Base-by-base conservation (phyloP, 2,888 invertebrate species). In the Mesopsocus fuscifrons region DNA sequence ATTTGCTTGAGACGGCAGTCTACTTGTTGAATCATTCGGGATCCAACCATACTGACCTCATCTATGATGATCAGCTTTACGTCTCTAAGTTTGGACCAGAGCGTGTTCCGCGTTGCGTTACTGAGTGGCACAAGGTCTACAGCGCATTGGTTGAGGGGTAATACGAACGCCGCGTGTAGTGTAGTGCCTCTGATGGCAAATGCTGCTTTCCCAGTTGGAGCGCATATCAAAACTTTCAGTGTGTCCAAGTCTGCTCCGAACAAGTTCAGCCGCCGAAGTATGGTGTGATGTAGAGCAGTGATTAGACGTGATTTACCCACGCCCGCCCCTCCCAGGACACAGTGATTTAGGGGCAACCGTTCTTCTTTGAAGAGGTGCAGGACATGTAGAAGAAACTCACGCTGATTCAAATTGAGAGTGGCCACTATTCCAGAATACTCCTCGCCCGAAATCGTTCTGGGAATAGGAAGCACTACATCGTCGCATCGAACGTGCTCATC, bases 271-370 rank as follows among this genome's bases (percentile, higher is more conserved):
- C 26, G 41, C 3, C 41, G 34, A 17, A 44, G 11, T 26, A 46
- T 9, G 15, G 42, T 15, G 38, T 49, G 50, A 18, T 45, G 34
- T 20, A 51, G 38, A 16, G 49, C 46, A 15, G 46, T 45, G 4
- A 53, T 48, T 3, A 50, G 42, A 16, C 17, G 34, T 15, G 45
- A 46, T 48, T 52, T 52, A 2, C 51, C 51, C 8, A 50, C 50
- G 4, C 52, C 52, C 6, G 52, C 52, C 21, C 49, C 44, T 2
- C 51, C 51, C 15, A 34, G 30, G 8, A 50, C 32, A 44, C 50
- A 47, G 3, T 42, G 32, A 34, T 46, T 45, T 41, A 49, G 42
- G 8, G 45, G 50, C 9, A 11, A 23, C 26, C 18, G 22, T 9
- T 23, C 16, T 2, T 43, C 44, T 41, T 51, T 51, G 2, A 50